Evolutionary conservation across 2,113 vertebrate species (phyloP).

Genomic region (Globicephala melas): DNA sequence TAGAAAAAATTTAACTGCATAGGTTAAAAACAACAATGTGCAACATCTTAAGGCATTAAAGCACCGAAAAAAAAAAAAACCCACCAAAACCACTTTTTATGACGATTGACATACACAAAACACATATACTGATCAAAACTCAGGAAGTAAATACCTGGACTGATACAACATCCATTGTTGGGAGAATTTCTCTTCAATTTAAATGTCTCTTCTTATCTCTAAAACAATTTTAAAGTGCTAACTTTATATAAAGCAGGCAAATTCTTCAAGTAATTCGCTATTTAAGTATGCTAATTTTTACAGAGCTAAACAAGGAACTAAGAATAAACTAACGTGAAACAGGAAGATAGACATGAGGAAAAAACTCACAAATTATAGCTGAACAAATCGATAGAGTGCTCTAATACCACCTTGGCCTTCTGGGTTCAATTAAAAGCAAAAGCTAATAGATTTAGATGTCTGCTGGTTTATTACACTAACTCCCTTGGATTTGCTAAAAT

Average conservation of each 20-base stretch:
- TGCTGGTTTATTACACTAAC: constrained; percentile 54
- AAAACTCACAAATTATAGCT: constrained; percentile 46
- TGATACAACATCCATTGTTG: constrained; percentile 65
- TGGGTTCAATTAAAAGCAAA: constrained; percentile 49
- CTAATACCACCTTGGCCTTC: constrained; percentile 42
- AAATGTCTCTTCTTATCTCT: constrained; percentile 71
- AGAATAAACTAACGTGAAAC: constrained; percentile 37
- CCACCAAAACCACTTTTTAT: constrained; percentile 71
- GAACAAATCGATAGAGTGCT: constrained; percentile 44
- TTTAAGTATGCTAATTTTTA: constrained; percentile 74
- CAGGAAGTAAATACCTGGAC: constrained; percentile 78
- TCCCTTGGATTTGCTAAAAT: constrained; percentile 39
- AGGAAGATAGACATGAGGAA: constrained; percentile 64
- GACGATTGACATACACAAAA: constrained; percentile 76
- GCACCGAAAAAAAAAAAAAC: constrained; percentile 77
- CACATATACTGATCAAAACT: constrained; percentile 77
- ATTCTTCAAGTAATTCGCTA: constrained; percentile 81
- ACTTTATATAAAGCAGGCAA: constrained; percentile 82
- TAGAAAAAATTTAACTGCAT: constrained; percentile 86
- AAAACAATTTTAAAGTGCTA: constrained; percentile 83
- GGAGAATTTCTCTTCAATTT: constrained; percentile 77
- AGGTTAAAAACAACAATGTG: constrained; percentile 88
- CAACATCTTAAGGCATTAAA: constrained; percentile 88
- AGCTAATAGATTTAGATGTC: constrained; percentile 58
- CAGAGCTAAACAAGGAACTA: constrained; percentile 54